These are phyloP conservation scores for Leucopternis melanops DNA, from an alignment of 2,113 vertebrate genomes.

Conservation along the genomic window DNA sequence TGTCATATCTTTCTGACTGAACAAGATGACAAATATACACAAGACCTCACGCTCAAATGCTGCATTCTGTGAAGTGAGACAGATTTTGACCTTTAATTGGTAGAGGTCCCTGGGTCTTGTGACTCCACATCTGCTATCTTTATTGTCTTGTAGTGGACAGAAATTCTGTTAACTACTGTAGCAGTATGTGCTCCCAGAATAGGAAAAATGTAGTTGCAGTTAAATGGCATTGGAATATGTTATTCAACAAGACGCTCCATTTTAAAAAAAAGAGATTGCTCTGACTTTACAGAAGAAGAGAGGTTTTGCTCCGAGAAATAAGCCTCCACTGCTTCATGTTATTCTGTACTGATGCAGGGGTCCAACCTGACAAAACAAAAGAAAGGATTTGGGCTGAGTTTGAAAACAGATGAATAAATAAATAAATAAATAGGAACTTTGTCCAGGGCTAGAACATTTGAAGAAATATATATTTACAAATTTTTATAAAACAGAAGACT, in stretches of 20 bases:
- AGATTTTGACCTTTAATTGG: slow-evolving; percentile 67
- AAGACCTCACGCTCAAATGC: slow-evolving; percentile 40
- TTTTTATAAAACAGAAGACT: neutral
- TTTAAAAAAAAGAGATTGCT: neutral
- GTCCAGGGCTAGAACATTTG: neutral
- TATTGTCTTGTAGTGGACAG: slow-evolving; percentile 44
- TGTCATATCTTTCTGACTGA: slow-evolving; percentile 63
- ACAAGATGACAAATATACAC: slow-evolving; percentile 62
- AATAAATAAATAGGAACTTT: neutral
- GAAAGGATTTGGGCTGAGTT: neutral
- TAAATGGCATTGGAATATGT: neutral
- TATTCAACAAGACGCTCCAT: neutral
- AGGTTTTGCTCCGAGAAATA: neutral
- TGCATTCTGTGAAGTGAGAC: slow-evolving; percentile 46
- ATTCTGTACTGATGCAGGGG: neutral
- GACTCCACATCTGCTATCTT: slow-evolving; percentile 56
- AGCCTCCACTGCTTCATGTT: neutral
- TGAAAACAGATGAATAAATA: neutral
- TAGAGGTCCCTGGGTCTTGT: slow-evolving; percentile 52
- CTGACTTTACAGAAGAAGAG: neutral
- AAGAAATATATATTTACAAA: neutral
- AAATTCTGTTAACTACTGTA: slow-evolving; percentile 52
- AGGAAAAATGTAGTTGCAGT: neutral
- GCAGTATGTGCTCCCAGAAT: neutral
- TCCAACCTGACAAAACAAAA: neutral